A percentile compares a stretch with the other conserved stretches of the same genome.
Conservation (phyloP, 2,797 vertebrate species). For the Prunella strophiata region DNA sequence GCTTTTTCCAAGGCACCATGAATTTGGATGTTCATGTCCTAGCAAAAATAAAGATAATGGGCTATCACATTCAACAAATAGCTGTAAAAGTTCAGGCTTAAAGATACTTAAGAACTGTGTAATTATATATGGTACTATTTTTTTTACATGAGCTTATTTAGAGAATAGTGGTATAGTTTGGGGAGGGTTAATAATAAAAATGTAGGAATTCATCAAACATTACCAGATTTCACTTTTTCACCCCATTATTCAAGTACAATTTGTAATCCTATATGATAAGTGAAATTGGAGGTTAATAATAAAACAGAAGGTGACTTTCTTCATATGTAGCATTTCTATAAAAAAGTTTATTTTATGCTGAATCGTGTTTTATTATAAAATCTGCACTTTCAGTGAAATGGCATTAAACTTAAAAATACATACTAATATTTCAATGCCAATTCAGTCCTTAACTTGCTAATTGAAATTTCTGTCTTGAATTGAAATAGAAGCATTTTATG, state of each 20-base stretch:
- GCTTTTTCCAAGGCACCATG: background rate
- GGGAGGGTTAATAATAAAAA: background rate
- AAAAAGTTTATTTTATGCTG: background rate
- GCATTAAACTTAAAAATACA: background rate
- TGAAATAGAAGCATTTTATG: slow-evolving; percentile 15
- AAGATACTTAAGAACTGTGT: background rate
- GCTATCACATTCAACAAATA: background rate
- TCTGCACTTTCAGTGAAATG: background rate
- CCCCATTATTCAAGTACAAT: background rate
- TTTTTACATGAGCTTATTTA: background rate
- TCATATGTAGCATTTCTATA: background rate
- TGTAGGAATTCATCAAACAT: background rate
- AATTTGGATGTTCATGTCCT: background rate
- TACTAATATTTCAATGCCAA: slow-evolving; percentile 26
- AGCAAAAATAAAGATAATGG: background rate
- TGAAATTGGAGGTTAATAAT: background rate
- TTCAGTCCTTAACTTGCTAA: slow-evolving; percentile 20
- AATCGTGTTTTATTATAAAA: slow-evolving; percentile 18
- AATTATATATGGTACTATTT: background rate
- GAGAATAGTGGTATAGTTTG: background rate
- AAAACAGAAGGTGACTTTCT: background rate
- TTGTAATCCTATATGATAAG: background rate
- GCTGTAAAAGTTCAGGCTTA: background rate
- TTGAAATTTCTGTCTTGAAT: slow-evolving; percentile 27
- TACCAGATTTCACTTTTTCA: background rate